These are phyloP conservation scores for Orthosia cruda DNA, from an alignment of 2,888 invertebrate genomes.

Conservation along the genomic window DNA sequence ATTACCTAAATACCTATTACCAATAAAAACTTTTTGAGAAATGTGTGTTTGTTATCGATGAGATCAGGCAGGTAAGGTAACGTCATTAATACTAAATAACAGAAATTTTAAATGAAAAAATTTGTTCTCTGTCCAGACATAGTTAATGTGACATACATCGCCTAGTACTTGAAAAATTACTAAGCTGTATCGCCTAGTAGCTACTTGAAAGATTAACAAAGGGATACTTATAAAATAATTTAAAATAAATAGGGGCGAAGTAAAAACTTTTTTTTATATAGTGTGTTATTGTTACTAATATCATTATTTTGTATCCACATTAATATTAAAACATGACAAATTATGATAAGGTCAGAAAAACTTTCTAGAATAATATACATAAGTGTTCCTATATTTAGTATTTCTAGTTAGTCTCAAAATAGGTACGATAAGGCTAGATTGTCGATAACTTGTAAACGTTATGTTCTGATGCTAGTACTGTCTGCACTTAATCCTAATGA, in stretches of 20 bases:
- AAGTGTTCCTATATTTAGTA: not conserved
- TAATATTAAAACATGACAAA: slow-evolving; percentile 2
- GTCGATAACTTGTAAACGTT: not conserved
- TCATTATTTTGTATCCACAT: not conserved
- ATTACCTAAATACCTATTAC: no score
- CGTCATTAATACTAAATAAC: no score
- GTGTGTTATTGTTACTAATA: not conserved
- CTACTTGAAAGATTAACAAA: not conserved
- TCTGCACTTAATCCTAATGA: not conserved
- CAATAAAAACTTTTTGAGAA: no score
- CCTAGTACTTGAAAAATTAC: no score
- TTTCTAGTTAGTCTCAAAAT: no score
- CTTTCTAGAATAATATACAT: not conserved
- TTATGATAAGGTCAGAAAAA: not conserved
- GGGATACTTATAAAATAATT: not conserved
- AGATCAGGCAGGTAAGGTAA: no score
- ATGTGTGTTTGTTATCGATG: no score
- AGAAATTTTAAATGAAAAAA: no score
- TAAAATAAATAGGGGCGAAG: not conserved
- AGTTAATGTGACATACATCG: no score
- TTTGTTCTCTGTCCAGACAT: no score
- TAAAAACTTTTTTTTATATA: not conserved
- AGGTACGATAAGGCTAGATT: not conserved
- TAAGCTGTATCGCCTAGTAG: not conserved
- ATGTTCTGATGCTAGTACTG: not conserved